These are phyloP conservation scores for Brenthis ino DNA, from an alignment of 2,888 invertebrate genomes.

Conservation along the genomic window DNA sequence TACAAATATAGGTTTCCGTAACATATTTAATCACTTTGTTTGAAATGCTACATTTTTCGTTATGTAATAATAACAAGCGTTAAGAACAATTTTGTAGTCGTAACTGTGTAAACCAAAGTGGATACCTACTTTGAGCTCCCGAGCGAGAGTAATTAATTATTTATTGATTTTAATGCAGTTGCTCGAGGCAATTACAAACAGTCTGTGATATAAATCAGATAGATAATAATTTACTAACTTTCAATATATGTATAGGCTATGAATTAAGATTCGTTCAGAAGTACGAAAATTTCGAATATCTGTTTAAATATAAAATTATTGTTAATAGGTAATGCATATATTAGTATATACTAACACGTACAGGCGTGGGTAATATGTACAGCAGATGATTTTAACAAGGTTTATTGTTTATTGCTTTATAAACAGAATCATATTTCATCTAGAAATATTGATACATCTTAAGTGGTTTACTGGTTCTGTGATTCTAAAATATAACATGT, in stretches of 20 bases:
- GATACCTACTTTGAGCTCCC: conserved; percentile 5
- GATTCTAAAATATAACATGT: conserved; percentile 23
- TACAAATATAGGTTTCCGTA: too few relatives aligned
- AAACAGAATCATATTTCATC: conserved; percentile 22
- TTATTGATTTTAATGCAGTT: conserved; percentile 18
- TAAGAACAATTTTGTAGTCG: background rate
- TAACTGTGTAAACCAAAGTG: conserved; percentile 3
- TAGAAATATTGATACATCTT: conserved; percentile 25
- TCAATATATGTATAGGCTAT: conserved; percentile 7
- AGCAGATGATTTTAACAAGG: conserved; percentile 23
- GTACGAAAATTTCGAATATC: background rate
- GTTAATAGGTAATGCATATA: background rate
- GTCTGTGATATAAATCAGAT: conserved; percentile 11
- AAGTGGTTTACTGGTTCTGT: conserved; percentile 25
- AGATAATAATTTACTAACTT: conserved; percentile 2
- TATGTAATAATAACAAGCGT: background rate
- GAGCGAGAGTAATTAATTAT: conserved; percentile 18
- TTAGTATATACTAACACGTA: background rate
- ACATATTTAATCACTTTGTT: too few relatives aligned
- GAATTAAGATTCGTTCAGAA: background rate
- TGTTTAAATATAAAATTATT: background rate
- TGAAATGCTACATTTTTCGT: background rate
- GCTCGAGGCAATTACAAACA: conserved; percentile 5
- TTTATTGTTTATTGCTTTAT: conserved; percentile 23
- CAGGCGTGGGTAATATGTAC: background rate